Evolutionary conservation across 37 sponge, comb jelly and placozoan species (phyloP), one percentile per base, ranked within the genome.

Genomic region (Mnemiopsis leidyi): DNA sequence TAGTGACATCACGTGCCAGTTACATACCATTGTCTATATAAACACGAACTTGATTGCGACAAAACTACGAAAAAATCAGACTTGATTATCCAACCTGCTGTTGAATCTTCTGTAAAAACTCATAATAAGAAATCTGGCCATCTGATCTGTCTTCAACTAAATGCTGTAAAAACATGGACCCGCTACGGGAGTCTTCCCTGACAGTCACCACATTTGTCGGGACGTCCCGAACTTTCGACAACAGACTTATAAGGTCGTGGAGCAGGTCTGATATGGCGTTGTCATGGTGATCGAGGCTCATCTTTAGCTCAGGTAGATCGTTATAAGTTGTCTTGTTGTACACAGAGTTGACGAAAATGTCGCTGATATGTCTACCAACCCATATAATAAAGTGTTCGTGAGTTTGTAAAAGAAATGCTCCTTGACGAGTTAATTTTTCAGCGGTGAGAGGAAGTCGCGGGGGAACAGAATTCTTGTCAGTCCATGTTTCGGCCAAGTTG

Each of bases 121-220:
- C 99, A 93, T 95, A 97, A 76, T 98, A 98, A 1, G 99, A 95
- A 5, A 97, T 97, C 0, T 93, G 94, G 32, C 85, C 94, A 35
- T 98, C 99, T 68, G 97, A 95, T 38, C 94, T 85, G 93, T 97
- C 99, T n/a, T 98, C 97, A 32, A 98, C 93, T n/a, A 98, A 69
- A 36, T 95, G 93, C 9, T 96, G 95, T 73, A 95, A 83, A 34
- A 98, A 96, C 38, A 94, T 73, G 61, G 94, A 38, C 23, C 96
- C 93, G 48, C 90, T 69, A 20, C 94, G 94, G 61, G 96, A 94
- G 92, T 94, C 95, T 93, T 98, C 99, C 82, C 96, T 96, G 35
- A 48, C 83, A 34, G 34, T 30, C 20, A 85, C 24, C 33, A 68
- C n/a, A 24, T 23, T 23, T 38, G 33, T 90, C 0, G 92, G 33